Conservation (phyloP, 2,888 invertebrate genomes). For the Napeogenes sylphis region DNA sequence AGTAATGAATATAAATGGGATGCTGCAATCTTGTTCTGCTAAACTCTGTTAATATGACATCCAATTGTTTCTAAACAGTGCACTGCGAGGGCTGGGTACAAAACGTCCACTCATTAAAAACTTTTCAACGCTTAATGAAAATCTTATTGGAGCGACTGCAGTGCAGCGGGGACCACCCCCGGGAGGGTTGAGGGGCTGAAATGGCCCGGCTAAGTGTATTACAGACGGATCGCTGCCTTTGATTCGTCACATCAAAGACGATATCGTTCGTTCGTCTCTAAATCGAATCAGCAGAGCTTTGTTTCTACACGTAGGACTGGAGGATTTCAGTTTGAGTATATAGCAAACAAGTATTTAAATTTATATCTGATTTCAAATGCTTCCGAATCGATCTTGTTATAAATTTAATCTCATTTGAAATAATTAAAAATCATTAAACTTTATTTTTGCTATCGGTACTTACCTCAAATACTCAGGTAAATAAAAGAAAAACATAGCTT, state of each 20-base stretch:
- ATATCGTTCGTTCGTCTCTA: slow-evolving; percentile 66
- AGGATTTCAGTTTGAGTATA: not conserved
- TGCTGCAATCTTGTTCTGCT: slow-evolving; percentile 16
- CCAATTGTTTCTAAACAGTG: slow-evolving; percentile 29
- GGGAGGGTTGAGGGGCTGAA: slow-evolving; percentile 48
- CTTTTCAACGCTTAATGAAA: slow-evolving; percentile 75
- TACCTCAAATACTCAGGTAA: too few species aligned
- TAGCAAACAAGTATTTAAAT: slow-evolving; percentile 1
- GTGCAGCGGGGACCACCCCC: slow-evolving; percentile 49
- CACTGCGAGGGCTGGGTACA: slow-evolving; percentile 48
- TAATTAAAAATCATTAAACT: too few species aligned
- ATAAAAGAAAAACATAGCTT: too few species aligned
- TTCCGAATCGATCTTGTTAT: not conserved
- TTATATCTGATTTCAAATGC: not conserved
- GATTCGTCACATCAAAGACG: slow-evolving; percentile 78
- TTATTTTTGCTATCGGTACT: too few species aligned
- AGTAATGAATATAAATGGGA: slow-evolving; percentile 23
- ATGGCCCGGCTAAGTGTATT: slow-evolving; percentile 76
- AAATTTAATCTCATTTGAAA: too few species aligned
- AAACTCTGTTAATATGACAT: slow-evolving; percentile 24
- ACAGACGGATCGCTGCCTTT: slow-evolving; percentile 75
- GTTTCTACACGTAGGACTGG: slow-evolving; percentile 60
- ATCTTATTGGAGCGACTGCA: slow-evolving; percentile 70
- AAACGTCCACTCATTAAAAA: slow-evolving; percentile 71
- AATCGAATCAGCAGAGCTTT: slow-evolving; percentile 74